A percentile compares a stretch with the other conserved stretches of the same genome.
Conservation (phyloP, 2,113 vertebrate species). For the Grantiella picta region DNA sequence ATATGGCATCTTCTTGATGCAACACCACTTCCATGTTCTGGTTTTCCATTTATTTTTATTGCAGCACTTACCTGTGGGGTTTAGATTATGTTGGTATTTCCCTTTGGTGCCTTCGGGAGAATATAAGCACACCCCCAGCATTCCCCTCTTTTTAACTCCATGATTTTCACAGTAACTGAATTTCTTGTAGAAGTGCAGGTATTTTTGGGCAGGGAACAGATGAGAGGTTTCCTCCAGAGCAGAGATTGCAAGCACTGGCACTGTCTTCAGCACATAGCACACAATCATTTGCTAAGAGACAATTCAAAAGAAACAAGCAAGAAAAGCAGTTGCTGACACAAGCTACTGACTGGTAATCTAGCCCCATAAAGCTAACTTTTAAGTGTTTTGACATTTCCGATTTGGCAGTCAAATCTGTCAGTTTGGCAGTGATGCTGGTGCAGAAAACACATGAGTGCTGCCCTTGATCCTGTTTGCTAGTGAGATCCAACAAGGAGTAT, state of each 20-base stretch:
- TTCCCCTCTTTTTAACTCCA: not conserved
- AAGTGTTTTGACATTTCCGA: not conserved
- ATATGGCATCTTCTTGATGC: not conserved
- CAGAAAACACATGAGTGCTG: not conserved
- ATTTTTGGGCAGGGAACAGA: not conserved
- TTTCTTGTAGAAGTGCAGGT: not conserved
- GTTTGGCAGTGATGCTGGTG: not conserved
- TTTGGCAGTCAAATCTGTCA: not conserved
- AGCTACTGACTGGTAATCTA: not conserved
- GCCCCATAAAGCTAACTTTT: not conserved
- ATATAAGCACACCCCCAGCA: no score
- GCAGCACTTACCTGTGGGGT: not conserved
- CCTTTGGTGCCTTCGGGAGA: no score
- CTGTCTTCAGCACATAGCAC: not conserved
- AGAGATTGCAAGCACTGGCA: not conserved
- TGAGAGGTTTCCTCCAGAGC: not conserved
- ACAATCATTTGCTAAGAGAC: not conserved
- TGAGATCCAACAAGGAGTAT: not conserved
- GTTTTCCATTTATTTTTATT: fast-evolving
- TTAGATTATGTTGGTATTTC: not conserved
- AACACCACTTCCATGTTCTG: not conserved
- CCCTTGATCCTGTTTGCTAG: not conserved
- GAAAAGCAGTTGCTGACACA: not conserved
- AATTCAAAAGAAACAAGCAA: not conserved
- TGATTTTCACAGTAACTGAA: not conserved